Base-by-base conservation (phyloP, 2,797 vertebrate species). In the Sarcophilus harrisii region DNA sequence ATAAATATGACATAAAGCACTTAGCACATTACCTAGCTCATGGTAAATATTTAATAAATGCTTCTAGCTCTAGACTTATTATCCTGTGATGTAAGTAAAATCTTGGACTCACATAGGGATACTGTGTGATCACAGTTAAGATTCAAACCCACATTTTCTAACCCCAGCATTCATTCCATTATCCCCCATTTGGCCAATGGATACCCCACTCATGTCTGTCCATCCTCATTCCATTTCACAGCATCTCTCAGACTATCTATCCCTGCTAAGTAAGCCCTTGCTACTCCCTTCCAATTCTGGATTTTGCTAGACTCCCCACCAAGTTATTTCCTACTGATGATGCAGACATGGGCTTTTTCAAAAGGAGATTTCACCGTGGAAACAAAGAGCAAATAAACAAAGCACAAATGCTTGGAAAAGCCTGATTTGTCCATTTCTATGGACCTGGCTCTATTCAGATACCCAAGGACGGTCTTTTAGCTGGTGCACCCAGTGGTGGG, bases 21-120 rank as follows among this genome's bases (percentile, higher is more conserved):
- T 81, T 81, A 45, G n/a, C 18, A 45, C 8, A 81, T n/a, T 21
- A 49, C 45, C 38, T 87, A 49, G 21, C 38, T 87, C 24, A 27
- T 10, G 24, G 38, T 45, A 81, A 45, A 12, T 66, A 16, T 32
- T 66, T n/a, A 66, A 21, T 21, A 73, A 38, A 91, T 97, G 94
- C 96, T 90, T 24, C 54, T 96, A 5, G 58, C 58, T 98, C 90
- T 66, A 97, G 58, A 27, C 10, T 24, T 45, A 49, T 24, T 38
- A 87, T 49, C 10, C 21, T 45, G 21, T 28, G 4, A 87, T 27
- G 1, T 45, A 45, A 81, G 73, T 49, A 38, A 87, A 38, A 11
- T 87, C 73, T 87, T 87, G 38, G 73, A 9, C 24, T 87, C 38
- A 45, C 38, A 24, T 8, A 49, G 10, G 9, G 11, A 45, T 45